Percentiles rank a stretch among this genome's conserved stretches.
phyloP scores from a whole-genome alignment of 2,888 invertebrate species.

The Leucania comma region DNA sequence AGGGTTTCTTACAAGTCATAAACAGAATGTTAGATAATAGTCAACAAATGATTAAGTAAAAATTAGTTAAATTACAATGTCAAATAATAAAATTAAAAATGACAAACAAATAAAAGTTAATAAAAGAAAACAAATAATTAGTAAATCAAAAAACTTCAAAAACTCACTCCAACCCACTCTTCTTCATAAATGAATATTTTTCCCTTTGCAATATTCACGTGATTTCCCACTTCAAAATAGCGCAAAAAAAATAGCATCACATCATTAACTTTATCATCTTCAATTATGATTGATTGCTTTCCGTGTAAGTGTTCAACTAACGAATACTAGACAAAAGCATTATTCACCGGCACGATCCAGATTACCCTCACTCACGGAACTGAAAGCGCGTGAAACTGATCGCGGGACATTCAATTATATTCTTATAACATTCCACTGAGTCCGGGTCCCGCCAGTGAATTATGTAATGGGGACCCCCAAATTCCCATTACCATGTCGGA shows the following conservation, averaged over 20 bases:
- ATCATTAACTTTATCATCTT: constrained; percentile 24
- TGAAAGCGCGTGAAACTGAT: constrained; percentile 59
- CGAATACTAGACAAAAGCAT: constrained; percentile 36
- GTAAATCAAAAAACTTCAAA: too few species aligned
- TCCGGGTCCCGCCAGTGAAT: constrained; percentile 69
- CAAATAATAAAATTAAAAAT: too few species aligned
- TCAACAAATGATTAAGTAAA: too few species aligned
- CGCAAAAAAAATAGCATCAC: neutral
- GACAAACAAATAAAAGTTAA: too few species aligned
- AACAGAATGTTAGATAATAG: too few species aligned
- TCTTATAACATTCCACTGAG: constrained; percentile 72
- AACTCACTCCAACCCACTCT: too few species aligned
- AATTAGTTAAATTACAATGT: too few species aligned
- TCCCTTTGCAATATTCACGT: too few species aligned
- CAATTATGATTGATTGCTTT: constrained; percentile 43
- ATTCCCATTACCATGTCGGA: constrained; percentile 68
- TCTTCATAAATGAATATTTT: too few species aligned
- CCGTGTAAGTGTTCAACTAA: constrained; percentile 15
- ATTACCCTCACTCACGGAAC: constrained; percentile 48
- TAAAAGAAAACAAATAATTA: too few species aligned
- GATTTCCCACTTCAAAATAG: too few species aligned
- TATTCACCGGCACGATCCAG: constrained; percentile 48
- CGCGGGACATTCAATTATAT: constrained; percentile 73
- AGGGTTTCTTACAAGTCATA: too few species aligned
- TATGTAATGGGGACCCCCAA: constrained; percentile 64